phyloP scores from a whole-genome alignment of 2,797 vertebrate genomes.

The Mus minutoides region DNA sequence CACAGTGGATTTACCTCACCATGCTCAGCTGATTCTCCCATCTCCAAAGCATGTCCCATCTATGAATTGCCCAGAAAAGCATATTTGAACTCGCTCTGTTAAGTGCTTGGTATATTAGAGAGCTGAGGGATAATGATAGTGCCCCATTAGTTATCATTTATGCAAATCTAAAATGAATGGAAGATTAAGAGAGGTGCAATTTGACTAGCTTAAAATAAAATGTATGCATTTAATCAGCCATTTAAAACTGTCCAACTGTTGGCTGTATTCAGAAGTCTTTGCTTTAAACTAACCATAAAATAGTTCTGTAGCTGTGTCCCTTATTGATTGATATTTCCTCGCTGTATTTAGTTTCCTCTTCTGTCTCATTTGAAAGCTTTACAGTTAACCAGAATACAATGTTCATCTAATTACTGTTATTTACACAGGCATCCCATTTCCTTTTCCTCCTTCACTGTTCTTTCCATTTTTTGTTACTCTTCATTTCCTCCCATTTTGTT shows the following conservation, averaged over 20 bases:
- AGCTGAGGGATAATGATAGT: slow-evolving; percentile 28
- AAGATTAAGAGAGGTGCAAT: slow-evolving; percentile 46
- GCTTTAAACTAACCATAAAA: slow-evolving; percentile 23
- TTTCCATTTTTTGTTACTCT: neutral
- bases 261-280: slow-evolving; percentile 11
- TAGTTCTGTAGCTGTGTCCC: neutral
- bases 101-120: slow-evolving; percentile 20
- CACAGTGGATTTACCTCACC: neutral
- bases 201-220: slow-evolving; percentile 61
- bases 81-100: slow-evolving; percentile 32
- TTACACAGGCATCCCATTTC: neutral
- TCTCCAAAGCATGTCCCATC: slow-evolving; percentile 11
- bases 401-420: slow-evolving; percentile 30
- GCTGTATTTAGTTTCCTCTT: neutral
- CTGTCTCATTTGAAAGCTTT: neutral
- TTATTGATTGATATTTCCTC: slow-evolving; percentile 13
- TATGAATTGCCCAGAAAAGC: neutral
- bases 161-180: neutral
- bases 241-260: slow-evolving; percentile 38
- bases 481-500: neutral
- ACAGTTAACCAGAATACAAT: neutral
- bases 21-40: neutral
- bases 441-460: neutral
- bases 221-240: slow-evolving; percentile 26
- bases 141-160: slow-evolving; percentile 45